These are phyloP conservation scores for Hemiprocne comata DNA, from an alignment of 2,113 vertebrate genomes.

Conservation along the genomic window DNA sequence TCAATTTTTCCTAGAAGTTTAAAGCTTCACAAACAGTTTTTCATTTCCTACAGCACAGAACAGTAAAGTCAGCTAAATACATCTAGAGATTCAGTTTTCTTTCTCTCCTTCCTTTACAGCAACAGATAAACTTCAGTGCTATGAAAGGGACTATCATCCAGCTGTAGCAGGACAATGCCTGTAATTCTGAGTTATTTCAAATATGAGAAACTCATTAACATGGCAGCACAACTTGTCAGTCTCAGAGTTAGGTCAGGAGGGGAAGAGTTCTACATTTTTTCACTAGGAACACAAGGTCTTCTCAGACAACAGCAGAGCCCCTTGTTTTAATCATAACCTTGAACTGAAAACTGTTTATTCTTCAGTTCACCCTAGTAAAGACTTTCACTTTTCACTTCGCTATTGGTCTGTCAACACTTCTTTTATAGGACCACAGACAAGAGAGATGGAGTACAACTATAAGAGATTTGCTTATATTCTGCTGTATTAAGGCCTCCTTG, in stretches of 20 bases:
- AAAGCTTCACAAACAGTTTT: not conserved
- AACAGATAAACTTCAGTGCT: not conserved
- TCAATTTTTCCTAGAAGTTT: not conserved
- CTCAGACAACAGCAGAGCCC: not conserved
- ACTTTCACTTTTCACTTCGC: not conserved
- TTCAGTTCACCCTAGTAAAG: not conserved
- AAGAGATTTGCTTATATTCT: not conserved
- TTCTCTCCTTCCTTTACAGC: not conserved
- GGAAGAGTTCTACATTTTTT: not conserved
- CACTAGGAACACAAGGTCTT: not conserved
- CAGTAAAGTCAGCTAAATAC: not conserved
- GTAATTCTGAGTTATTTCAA: not conserved
- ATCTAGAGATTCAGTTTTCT: not conserved
- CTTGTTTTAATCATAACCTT: not conserved
- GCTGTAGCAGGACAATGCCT: not conserved
- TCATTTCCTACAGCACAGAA: not conserved
- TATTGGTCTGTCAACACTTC: not conserved
- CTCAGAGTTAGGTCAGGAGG: not conserved
- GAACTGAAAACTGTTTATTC: not conserved
- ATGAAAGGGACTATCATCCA: not conserved
- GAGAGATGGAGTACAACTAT: not conserved
- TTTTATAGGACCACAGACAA: not conserved
- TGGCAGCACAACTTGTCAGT: not conserved
- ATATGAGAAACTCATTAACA: not conserved
- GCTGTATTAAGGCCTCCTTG: not conserved